Evolutionary conservation across 92 coral and sea anemone species (phyloP).

Genomic region (Zoanthus solanderi): DNA sequence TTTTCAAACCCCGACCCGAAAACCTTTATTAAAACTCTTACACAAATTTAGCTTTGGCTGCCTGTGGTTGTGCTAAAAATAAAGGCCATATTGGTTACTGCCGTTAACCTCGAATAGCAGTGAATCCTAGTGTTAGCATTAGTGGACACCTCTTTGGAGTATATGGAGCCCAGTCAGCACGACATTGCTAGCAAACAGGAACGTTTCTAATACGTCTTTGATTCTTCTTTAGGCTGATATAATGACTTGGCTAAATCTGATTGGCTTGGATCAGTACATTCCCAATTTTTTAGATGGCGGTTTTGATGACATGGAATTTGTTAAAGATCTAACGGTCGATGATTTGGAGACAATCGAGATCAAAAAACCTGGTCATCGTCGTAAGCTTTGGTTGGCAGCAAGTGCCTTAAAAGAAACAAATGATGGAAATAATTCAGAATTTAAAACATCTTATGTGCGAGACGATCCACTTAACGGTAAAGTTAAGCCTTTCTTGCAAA

Average conservation of each 20-base stretch:
- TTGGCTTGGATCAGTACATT: conserved; percentile 90
- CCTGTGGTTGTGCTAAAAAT: no score
- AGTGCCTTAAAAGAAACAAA: conserved; percentile 60
- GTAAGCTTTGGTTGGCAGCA: conserved; percentile 92
- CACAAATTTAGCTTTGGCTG: no score
- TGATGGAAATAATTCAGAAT: conserved; percentile 38
- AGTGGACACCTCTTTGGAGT: no score
- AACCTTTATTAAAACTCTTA: no score
- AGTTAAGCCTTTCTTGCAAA: conserved; percentile 35
- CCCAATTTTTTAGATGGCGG: conserved; percentile 96
- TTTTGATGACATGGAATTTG: conserved; percentile 95
- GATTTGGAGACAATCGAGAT: conserved; percentile 92
- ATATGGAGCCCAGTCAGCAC: no score
- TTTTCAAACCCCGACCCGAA: no score
- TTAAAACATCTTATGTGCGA: conserved; percentile 25
- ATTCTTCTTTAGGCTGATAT: conserved; percentile 73
- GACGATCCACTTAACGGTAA: conserved; percentile 12
- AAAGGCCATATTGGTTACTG: no score
- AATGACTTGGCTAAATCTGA: conserved; percentile 89
- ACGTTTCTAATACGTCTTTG: neutral
- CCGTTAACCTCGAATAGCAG: no score
- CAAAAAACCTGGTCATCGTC: conserved; percentile 88
- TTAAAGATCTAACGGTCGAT: conserved; percentile 88
- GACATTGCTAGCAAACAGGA: no score
- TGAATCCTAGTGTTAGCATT: no score